phyloP scores from a whole-genome alignment of 2,797 vertebrate species.

The Danio choprae region DNA sequence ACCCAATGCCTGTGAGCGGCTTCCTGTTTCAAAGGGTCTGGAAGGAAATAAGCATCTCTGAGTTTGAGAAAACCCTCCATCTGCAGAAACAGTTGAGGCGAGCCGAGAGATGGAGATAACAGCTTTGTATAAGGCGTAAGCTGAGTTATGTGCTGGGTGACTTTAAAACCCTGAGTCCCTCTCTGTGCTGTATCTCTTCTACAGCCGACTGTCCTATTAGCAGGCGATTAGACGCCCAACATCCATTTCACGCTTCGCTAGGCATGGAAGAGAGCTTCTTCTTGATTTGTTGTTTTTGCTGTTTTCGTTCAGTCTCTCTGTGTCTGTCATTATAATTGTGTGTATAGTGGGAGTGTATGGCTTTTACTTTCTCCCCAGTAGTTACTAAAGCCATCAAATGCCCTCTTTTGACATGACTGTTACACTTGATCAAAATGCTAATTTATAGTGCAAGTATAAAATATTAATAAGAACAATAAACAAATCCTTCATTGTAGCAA shows the following conservation, averaged over 20 bases:
- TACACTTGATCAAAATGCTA: too few relatives aligned
- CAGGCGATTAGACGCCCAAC: not conserved
- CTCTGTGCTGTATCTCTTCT: not conserved
- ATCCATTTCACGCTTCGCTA: constrained; percentile 48
- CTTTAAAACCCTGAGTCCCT: not conserved
- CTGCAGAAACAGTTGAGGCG: constrained; percentile 1
- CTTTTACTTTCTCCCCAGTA: not conserved
- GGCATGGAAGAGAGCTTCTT: not conserved
- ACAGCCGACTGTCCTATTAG: constrained; percentile 6
- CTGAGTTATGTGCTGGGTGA: not conserved
- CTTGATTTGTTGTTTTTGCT: not conserved
- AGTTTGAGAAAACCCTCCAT: constrained; percentile 2
- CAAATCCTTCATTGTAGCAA: too few relatives aligned
- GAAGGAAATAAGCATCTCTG: constrained; percentile 13
- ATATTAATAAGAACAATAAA: too few relatives aligned
- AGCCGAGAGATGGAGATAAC: constrained; percentile 20
- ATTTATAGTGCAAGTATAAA: too few relatives aligned
- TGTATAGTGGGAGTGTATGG: not conserved
- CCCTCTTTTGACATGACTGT: not conserved
- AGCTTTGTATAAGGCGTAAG: not conserved
- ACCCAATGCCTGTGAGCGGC: not conserved
- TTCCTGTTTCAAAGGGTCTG: constrained; percentile 24
- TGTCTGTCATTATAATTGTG: not conserved
- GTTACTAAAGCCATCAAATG: not conserved
- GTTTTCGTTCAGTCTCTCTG: not conserved